Conservation (phyloP, 2,797 vertebrate genomes). For the Odontamblyopus lacepedii region DNA sequence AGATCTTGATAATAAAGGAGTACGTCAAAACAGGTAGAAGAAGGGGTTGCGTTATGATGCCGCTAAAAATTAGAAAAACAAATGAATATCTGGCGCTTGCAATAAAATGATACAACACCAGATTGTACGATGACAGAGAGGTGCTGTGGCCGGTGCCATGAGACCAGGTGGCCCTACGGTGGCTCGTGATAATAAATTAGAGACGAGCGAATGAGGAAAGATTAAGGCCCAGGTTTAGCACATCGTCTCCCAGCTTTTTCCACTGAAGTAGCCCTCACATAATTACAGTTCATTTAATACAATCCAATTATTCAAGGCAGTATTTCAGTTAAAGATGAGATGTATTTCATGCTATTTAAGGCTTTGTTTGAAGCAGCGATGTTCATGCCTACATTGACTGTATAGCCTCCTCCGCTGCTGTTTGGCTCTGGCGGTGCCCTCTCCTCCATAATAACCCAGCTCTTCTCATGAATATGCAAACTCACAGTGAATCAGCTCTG, state of each 20-base stretch:
- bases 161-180: background rate
- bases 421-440: conserved; percentile 22
- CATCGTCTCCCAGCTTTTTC: background rate
- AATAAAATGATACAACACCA: background rate
- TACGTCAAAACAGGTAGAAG: background rate
- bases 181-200: background rate
- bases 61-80: background rate
- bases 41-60: background rate
- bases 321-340: background rate
- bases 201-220: background rate
- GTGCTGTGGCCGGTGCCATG: background rate
- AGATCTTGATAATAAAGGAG: background rate
- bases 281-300: conserved; percentile 1
- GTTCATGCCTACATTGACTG: conserved; percentile 39
- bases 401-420: conserved; percentile 15
- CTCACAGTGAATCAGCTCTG: conserved; percentile 40
- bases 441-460: conserved; percentile 43
- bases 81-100: background rate
- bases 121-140: background rate
- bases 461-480: conserved; percentile 61
- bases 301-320: background rate
- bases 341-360: conserved; percentile 5
- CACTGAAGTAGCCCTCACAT: conserved; percentile 9
- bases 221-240: background rate
- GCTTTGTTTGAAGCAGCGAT: background rate